phyloP scores from a whole-genome alignment of 2,113 vertebrate genomes.

The Cavia porcellus region DNA sequence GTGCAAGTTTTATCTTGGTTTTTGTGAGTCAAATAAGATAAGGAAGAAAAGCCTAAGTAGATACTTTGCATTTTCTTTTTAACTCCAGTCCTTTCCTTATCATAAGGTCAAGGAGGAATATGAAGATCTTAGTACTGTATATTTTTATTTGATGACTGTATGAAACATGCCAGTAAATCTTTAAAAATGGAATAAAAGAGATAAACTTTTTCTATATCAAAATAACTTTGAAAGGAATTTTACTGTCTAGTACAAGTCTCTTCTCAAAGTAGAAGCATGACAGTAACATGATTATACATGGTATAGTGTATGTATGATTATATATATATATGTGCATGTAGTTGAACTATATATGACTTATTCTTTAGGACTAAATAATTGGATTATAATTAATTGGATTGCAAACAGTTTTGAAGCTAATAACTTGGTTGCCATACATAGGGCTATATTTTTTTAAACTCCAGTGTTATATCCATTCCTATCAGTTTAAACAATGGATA shows the following conservation, averaged over 20 bases:
- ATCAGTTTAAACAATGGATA: background rate
- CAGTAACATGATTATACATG: background rate
- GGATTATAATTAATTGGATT: background rate
- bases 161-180: constrained; percentile 10
- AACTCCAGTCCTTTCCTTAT: background rate
- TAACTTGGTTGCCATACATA: background rate
- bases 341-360: background rate
- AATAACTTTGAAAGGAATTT: background rate
- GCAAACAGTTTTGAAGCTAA: background rate
- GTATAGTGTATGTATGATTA: background rate
- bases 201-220: background rate
- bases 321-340: background rate
- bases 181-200: background rate
- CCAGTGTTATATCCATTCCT: background rate
- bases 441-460: background rate
- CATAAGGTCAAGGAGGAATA: background rate
- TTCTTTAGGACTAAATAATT: background rate
- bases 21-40: constrained; percentile 36
- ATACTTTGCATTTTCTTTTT: background rate
- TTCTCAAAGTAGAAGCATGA: background rate
- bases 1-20: constrained; percentile 25
- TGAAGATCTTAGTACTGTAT: background rate
- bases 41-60: background rate
- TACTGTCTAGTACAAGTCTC: background rate
- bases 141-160: background rate